phyloP scores from a whole-genome alignment of 2,888 invertebrate genomes.

The Cylloceria caligata region DNA sequence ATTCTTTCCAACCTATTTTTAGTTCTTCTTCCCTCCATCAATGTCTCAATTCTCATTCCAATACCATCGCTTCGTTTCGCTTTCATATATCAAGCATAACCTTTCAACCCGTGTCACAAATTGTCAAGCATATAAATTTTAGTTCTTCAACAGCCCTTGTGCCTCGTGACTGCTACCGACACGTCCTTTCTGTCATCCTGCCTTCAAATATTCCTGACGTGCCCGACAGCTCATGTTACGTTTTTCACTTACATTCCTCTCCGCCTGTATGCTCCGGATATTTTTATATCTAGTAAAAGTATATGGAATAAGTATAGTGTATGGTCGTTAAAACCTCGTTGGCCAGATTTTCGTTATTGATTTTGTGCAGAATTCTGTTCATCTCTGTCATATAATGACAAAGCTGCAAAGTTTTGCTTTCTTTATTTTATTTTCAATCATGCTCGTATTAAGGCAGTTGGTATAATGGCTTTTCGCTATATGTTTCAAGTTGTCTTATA shows the following conservation, averaged over 20 bases:
- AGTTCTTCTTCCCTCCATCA: not conserved
- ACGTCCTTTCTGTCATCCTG: slow-evolving; percentile 21
- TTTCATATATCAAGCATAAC: slow-evolving; percentile 17
- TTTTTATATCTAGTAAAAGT: slow-evolving; percentile 16
- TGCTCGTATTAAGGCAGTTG: not conserved
- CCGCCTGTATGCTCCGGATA: slow-evolving; percentile 14
- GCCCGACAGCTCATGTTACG: slow-evolving; percentile 19
- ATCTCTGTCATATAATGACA: too few species aligned
- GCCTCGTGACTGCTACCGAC: not conserved
- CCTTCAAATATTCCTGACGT: slow-evolving; percentile 37
- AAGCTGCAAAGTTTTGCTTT: too few species aligned
- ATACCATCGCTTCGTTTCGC: not conserved
- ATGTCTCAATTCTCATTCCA: slow-evolving; percentile 19
- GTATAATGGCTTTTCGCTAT: not conserved
- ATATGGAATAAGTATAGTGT: not conserved
- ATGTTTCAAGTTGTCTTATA: not conserved
- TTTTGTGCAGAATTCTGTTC: not conserved
- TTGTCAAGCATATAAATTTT: slow-evolving; percentile 9
- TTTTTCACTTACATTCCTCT: slow-evolving; percentile 10
- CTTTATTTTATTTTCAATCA: not conserved
- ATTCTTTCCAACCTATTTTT: slow-evolving; percentile 9
- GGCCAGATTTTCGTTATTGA: not conserved
- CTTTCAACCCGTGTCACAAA: slow-evolving; percentile 13
- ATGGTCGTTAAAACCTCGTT: not conserved
- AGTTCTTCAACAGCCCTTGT: slow-evolving; percentile 7